phyloP scores from a whole-genome alignment of 2,797 vertebrate genomes.

The Chaunax sp. region DNA sequence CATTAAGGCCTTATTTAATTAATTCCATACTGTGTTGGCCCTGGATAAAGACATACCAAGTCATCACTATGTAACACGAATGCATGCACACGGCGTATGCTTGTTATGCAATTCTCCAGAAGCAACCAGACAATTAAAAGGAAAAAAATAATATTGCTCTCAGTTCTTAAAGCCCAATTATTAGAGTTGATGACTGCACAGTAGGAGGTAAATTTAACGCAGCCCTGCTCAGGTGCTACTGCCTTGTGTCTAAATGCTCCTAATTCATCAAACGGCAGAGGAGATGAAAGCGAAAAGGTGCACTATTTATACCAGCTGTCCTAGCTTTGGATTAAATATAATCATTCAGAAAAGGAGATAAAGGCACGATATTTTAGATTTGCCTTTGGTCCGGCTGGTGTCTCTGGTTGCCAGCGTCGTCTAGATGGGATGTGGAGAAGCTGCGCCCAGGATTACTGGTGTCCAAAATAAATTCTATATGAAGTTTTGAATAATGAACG shows the following conservation, averaged over 20 bases:
- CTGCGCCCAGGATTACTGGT: not conserved
- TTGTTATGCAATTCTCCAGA: not conserved
- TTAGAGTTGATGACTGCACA: slow-evolving; percentile 15
- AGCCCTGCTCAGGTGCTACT: slow-evolving; percentile 19
- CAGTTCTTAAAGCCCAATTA: slow-evolving; percentile 28
- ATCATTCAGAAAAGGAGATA: not conserved
- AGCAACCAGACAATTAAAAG: not conserved
- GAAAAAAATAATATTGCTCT: slow-evolving; percentile 19
- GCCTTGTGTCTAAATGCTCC: slow-evolving; percentile 32
- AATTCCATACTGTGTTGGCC: not conserved
- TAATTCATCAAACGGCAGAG: slow-evolving; percentile 37
- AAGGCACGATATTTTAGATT: not conserved
- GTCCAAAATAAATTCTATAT: slow-evolving; percentile 33
- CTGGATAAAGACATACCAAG: not conserved
- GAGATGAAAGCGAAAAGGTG: slow-evolving; percentile 1
- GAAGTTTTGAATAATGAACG: slow-evolving; percentile 58
- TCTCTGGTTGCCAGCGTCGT: not conserved
- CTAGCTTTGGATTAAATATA: not conserved
- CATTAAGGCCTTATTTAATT: not conserved
- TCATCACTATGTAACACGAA: not conserved
- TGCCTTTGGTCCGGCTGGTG: not conserved
- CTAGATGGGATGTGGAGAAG: not conserved
- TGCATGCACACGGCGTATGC: no score
- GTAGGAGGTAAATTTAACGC: slow-evolving; percentile 41
- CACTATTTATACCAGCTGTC: not conserved